Evolutionary conservation across 2,888 invertebrate species (phyloP), one percentile per base, ranked within the genome.

Genomic region (Eupsilia transversa): DNA sequence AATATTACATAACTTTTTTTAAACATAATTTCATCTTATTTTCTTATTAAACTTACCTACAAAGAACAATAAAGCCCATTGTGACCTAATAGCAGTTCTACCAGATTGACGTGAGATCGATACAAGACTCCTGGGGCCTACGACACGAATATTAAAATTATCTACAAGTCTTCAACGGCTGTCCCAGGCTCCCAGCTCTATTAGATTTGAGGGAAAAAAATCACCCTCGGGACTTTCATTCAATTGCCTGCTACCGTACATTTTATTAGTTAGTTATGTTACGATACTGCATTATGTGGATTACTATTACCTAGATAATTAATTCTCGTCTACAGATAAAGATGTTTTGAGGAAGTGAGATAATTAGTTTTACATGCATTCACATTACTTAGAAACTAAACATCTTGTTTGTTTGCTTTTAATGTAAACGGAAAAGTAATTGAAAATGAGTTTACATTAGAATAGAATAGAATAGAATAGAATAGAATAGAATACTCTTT

Each of bases 141-240:
- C 89, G 92, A 90, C 89, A 88, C 91, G 93, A 95, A 95, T 96
- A 96, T 96, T 95, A 95, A 95, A 95, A 94, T 94, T 87, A 92
- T 92, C 91, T 91, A 88, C 91, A 90, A 87, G 89, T 87, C 89
- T 84, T 87, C 88, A 87, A 88, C 90, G 90, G 92, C 87, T 92
- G 89, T 89, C 86, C 84, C 87, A 88, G 83, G 86, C 83, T 88
- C 89, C 91, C 88, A 87, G 87, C 89, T 91, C 92, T 93, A 93
- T 94, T 94, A 92, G 91, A 91, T 92, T 91, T 90, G 91, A 93
- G 87, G 88, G 87, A 91, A 93, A 92, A 41, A 92, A 92, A 90
- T 91, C 87, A 85, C 95, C 93, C 96, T 70, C 71, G 95, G 94
- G 96, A 95, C 88, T 87, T 89, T 87, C 86, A 91, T 94, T 91